phyloP scores from a whole-genome alignment of 2,888 invertebrate species.

The Synergus japonicus region DNA sequence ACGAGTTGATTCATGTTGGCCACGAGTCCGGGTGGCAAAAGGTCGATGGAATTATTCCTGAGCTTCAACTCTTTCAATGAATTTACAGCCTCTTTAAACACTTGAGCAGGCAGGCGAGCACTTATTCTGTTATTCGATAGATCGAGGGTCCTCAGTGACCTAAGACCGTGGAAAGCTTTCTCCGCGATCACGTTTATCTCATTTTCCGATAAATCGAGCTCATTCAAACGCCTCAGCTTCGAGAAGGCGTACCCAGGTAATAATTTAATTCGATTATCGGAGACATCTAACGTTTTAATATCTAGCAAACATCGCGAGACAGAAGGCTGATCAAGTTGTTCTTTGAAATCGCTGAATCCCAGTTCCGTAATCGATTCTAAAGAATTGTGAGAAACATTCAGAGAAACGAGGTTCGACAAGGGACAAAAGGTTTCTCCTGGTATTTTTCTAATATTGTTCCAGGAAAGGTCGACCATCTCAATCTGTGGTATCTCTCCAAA shows the following conservation, averaged over 20 bases:
- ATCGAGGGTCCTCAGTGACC: slow-evolving; percentile 90
- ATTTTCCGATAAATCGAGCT: slow-evolving; percentile 91
- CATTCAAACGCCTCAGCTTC: slow-evolving; percentile 86
- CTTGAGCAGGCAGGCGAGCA: slow-evolving; percentile 87
- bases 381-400: slow-evolving; percentile 93
- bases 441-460: slow-evolving; percentile 93
- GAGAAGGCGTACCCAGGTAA: slow-evolving; percentile 91
- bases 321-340: slow-evolving; percentile 67
- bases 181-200: slow-evolving; percentile 93
- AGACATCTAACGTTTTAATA: slow-evolving; percentile 89
- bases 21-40: slow-evolving; percentile 90
- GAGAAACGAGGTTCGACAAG: slow-evolving; percentile 86
- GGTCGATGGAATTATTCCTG: slow-evolving; percentile 94
- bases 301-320: slow-evolving; percentile 84
- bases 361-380: slow-evolving; percentile 93
- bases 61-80: slow-evolving; percentile 92
- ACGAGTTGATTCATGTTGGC: slow-evolving; percentile 91
- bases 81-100: slow-evolving; percentile 88
- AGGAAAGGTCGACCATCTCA: slow-evolving; percentile 90
- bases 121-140: slow-evolving; percentile 94
- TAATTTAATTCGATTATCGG: slow-evolving; percentile 90
- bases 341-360: slow-evolving; percentile 85
- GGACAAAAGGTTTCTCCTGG: slow-evolving; percentile 92
- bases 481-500: slow-evolving; percentile 88
- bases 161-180: slow-evolving; percentile 88